Conservation (phyloP, 2,113 vertebrate species). For the Hippocampus zosterae region DNA sequence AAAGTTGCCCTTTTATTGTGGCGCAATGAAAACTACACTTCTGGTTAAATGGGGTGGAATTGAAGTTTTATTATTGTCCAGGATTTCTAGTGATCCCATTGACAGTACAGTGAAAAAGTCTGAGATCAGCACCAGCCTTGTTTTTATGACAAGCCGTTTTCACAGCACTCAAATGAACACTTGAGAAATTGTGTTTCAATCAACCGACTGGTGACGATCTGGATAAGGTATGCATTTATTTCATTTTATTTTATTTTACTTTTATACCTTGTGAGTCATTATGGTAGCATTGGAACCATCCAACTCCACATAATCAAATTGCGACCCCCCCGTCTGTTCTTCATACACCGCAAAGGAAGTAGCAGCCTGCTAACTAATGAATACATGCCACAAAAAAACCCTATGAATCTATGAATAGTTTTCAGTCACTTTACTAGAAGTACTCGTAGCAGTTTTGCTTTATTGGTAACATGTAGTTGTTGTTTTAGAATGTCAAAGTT, state of each 20-base stretch:
- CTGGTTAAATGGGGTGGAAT: background rate
- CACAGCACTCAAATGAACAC: background rate
- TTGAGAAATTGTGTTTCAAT: background rate
- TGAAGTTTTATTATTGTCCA: background rate
- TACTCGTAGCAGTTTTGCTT: too few relatives aligned
- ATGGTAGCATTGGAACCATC: background rate
- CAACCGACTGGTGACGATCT: background rate
- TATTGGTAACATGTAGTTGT: too few relatives aligned
- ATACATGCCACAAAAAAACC: background rate
- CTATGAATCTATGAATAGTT: background rate
- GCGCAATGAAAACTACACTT: background rate
- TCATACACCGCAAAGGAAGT: background rate
- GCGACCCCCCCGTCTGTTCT: background rate
- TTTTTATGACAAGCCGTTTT: background rate
- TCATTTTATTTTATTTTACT: background rate
- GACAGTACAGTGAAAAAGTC: background rate
- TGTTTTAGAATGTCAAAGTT: too few relatives aligned
- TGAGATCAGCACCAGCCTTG: background rate
- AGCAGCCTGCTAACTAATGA: background rate
- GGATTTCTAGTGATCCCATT: background rate
- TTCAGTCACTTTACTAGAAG: too few relatives aligned
- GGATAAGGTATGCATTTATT: background rate
- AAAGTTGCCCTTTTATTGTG: background rate
- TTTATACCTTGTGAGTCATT: background rate
- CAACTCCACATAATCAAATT: background rate